Percentiles rank a stretch among this genome's conserved stretches.
Evolutionary conservation across 2,888 invertebrate genomes (phyloP).

Genomic region (Clanis bilineata): DNA sequence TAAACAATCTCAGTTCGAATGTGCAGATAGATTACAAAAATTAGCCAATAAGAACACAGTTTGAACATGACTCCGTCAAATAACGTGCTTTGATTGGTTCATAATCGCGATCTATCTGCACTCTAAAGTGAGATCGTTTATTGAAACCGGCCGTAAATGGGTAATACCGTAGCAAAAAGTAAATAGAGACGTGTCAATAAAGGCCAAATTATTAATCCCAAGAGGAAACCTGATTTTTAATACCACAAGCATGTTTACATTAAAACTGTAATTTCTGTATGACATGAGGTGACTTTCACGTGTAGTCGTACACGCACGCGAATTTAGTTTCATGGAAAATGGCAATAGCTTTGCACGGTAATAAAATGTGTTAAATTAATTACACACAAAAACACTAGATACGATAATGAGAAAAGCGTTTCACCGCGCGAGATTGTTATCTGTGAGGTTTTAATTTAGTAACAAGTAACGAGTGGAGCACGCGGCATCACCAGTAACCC

Average conservation of each 20-base stretch:
- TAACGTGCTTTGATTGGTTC: too few species aligned
- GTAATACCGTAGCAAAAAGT: too few species aligned
- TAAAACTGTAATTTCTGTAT: neutral
- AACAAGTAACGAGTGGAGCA: neutral
- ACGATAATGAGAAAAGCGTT: neutral
- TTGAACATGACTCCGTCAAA: too few species aligned
- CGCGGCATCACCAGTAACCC: slow-evolving; percentile 17
- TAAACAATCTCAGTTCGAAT: too few species aligned
- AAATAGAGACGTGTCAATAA: neutral
- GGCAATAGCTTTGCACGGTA: neutral
- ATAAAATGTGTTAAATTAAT: slow-evolving; percentile 6
- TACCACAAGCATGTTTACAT: neutral
- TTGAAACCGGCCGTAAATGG: too few species aligned
- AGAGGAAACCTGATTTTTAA: neutral
- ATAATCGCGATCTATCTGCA: too few species aligned
- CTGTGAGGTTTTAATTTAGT: slow-evolving; percentile 12
- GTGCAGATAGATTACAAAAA: too few species aligned
- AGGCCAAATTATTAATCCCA: neutral
- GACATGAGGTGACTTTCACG: slow-evolving; percentile 7
- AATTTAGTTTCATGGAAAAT: slow-evolving; percentile 5
- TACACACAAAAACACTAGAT: neutral
- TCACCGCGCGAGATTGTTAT: slow-evolving; percentile 12
- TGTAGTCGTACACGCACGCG: neutral
- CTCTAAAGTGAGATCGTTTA: too few species aligned
- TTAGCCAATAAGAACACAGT: too few species aligned